A percentile compares a stretch with the other conserved stretches of the same genome.
phyloP scores from a whole-genome alignment of 2,888 invertebrate species.

The Neoaliturus tenellus region DNA sequence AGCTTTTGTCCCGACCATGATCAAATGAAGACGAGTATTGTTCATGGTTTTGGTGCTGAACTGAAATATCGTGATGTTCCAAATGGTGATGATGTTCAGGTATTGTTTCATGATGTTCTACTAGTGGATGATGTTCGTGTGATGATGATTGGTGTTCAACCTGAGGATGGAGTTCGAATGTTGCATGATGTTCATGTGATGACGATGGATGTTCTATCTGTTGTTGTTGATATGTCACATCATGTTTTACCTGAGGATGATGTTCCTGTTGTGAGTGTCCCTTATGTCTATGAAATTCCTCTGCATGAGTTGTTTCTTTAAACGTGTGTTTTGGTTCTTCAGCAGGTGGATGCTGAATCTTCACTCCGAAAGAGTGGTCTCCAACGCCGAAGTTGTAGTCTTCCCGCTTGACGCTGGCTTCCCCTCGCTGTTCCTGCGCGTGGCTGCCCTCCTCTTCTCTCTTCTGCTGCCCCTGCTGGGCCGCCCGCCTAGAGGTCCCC shows the following conservation, averaged over 20 bases:
- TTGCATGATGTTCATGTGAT: not conserved
- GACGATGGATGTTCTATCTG: too few species aligned
- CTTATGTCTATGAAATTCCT: not conserved
- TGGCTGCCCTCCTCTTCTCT: not conserved
- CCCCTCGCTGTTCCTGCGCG: not conserved
- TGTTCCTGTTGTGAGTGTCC: not conserved
- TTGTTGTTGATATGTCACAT: too few species aligned
- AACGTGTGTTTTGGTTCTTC: not conserved
- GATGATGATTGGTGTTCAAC: not conserved
- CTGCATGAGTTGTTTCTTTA: not conserved
- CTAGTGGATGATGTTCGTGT: not conserved
- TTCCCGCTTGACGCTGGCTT: not conserved
- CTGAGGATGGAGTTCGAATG: not conserved
- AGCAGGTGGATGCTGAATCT: not conserved
- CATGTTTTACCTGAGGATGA: not conserved
- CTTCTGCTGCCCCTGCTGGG: not conserved
- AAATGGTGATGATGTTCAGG: not conserved
- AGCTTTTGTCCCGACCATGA: not conserved
- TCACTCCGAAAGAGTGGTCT: conserved; percentile 18
- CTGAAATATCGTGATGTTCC: not conserved
- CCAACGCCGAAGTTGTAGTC: not conserved
- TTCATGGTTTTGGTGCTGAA: too few species aligned
- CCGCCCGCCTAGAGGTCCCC: not conserved
- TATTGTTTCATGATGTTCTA: not conserved
- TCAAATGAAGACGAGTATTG: not conserved